Evolutionary conservation across 2,888 invertebrate species (phyloP), one percentile per base, ranked within the genome.

Genomic region (Sphecodes monilicornis): DNA sequence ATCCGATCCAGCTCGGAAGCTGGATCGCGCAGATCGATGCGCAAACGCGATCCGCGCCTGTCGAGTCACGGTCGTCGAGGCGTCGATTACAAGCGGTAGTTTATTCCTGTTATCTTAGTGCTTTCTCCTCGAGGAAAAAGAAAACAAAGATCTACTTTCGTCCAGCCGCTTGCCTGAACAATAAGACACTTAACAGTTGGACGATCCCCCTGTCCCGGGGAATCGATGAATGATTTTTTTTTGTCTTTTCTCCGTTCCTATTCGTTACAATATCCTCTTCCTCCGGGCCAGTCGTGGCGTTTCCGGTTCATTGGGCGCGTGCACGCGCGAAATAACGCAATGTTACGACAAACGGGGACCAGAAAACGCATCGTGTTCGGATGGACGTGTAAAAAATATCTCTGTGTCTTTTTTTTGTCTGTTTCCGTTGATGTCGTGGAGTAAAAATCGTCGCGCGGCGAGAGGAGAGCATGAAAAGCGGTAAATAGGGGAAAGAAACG

Each of bases 141-240:
- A 69, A 74, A 77, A 69, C 80, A 82, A 85, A 32, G 70, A 64
- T 88, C 89, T 90, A 91, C 88, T 91, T 92, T 92, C 90, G 91
- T 92, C 93, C 93, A 94, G 93, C 92, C 92, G 91, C 89, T 92
- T 92, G 91, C 92, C 92, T 90, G 93, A 94, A 94, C 94, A 93
- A 94, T 94, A 94, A 94, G 94, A 94, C 94, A 94, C 94, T 94
- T 93, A 94, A 94, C 93, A 94, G 93, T 94, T 94, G 91, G 89
- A 85, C 88, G 91, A 90, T 88, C 88, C 88, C 88, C 86, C 90
- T n/a, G 76, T 16, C 78, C 73, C 85, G 83, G 88, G 88, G 87
- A 90, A 91, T 90, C 91, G 84, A 83, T 85, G 77, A 86, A 80
- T 89, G 75, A 69, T 81, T 69, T 80, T 69, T 71, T 69, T 36